These are phyloP conservation scores for Phyllopteryx taeniolatus DNA, from an alignment of 2,113 vertebrate species.

Conservation along the genomic window DNA sequence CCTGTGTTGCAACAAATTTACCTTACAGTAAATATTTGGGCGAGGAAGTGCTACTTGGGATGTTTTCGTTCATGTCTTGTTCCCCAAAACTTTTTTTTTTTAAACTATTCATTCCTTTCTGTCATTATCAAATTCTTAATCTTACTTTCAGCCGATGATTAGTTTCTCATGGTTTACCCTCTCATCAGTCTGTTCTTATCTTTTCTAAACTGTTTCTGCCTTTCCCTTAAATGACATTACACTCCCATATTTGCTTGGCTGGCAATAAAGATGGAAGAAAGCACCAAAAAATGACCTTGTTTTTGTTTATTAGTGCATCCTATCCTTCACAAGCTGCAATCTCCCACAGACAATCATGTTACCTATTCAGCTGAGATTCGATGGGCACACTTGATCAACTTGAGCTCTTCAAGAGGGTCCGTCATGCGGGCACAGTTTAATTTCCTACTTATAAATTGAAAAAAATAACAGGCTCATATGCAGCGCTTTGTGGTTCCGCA, in stretches of 20 bases:
- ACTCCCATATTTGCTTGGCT: conserved; percentile 37
- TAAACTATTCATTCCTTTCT: too few relatives aligned
- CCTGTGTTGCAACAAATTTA: too few relatives aligned
- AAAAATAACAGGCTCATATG: background rate
- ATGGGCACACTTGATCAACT: conserved; percentile 40
- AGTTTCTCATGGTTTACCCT: background rate
- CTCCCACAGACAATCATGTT: conserved; percentile 33
- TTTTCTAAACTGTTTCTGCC: background rate
- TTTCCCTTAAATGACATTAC: conserved; percentile 31
- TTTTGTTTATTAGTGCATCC: conserved; percentile 23
- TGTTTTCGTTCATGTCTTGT: too few relatives aligned
- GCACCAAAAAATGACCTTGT: conserved; percentile 27
- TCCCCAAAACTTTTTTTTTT: background rate
- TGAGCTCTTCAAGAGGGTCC: conserved; percentile 19
- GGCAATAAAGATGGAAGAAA: conserved; percentile 44
- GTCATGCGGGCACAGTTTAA: background rate
- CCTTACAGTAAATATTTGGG: too few relatives aligned
- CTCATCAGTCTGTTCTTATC: conserved; percentile 16
- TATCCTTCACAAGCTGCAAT: conserved; percentile 30
- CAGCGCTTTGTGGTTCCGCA: background rate
- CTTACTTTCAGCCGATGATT: background rate
- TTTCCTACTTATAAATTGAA: background rate
- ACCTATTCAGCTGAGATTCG: conserved; percentile 48
- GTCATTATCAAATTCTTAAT: background rate
- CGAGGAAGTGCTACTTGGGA: too few relatives aligned